Evolutionary conservation across 2,888 invertebrate species (phyloP).

Genomic region (Ophioninae sp.): DNA sequence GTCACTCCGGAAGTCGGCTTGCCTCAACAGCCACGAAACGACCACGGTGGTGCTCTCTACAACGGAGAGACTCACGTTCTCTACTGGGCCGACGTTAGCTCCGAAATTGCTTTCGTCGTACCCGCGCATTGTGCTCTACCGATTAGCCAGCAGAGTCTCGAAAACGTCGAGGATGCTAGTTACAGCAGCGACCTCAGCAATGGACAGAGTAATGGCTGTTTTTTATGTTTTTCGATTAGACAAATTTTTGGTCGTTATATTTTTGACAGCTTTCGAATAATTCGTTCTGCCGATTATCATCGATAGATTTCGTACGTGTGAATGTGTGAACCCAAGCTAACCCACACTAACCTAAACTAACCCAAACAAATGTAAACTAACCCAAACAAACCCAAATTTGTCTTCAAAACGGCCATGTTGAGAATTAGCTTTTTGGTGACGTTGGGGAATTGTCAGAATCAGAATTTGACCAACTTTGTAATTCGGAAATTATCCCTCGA

Average conservation of each 20-base stretch:
- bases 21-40: slow-evolving; percentile 71
- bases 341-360: no score
- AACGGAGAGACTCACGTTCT: slow-evolving; percentile 93
- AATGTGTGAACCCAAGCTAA: neutral
- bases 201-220: slow-evolving; percentile 70
- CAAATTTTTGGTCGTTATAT: neutral
- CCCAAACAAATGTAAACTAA: no score
- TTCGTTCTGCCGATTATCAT: neutral
- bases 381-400: no score
- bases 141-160: slow-evolving; percentile 60
- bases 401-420: no score
- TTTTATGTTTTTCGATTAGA: neutral
- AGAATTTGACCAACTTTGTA: no score
- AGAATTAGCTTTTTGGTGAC: no score
- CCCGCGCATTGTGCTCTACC: slow-evolving; percentile 83
- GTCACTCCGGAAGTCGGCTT: slow-evolving; percentile 73
- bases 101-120: slow-evolving; percentile 97
- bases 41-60: slow-evolving; percentile 87
- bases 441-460: no score
- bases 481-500: no score
- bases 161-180: slow-evolving; percentile 73
- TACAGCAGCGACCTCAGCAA: slow-evolving; percentile 74
- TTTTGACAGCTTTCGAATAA: neutral
- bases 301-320: neutral
- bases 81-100: slow-evolving; percentile 97